Conservation (phyloP, 2,797 vertebrate genomes). For the Tadarida brasiliensis region DNA sequence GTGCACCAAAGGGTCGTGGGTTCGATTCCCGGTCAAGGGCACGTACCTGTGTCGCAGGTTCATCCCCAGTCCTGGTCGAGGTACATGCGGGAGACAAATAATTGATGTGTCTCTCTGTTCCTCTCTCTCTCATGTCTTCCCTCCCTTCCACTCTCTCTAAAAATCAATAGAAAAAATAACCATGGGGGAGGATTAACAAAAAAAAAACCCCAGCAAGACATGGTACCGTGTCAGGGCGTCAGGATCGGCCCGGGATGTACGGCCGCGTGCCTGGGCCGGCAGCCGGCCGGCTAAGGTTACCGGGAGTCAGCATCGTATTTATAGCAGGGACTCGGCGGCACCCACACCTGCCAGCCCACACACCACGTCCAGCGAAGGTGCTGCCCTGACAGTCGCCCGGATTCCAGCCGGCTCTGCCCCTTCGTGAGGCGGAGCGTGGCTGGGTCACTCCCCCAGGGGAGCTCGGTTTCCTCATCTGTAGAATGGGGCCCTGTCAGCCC, state of each 20-base stretch:
- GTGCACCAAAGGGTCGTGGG: no score
- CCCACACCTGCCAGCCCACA: rapidly evolving
- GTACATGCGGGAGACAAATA: no score
- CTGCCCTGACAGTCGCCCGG: not conserved
- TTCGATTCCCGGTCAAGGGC: no score
- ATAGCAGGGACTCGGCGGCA: conserved; percentile 48
- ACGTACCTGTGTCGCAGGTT: no score
- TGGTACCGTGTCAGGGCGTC: not conserved
- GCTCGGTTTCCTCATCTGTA: not conserved
- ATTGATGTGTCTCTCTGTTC: no score
- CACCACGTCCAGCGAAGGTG: not conserved
- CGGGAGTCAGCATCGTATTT: conserved; percentile 75
- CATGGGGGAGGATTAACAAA: no score
- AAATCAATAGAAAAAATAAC: no score
- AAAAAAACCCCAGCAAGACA: no score
- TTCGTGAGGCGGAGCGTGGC: rapidly evolving
- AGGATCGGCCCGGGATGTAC: not conserved
- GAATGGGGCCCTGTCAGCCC: rapidly evolving
- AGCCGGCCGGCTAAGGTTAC: conserved; percentile 68
- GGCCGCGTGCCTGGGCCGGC: conserved; percentile 28
- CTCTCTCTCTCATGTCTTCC: no score
- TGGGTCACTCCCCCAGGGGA: rapidly evolving
- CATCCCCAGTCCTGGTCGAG: no score
- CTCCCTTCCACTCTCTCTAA: no score
- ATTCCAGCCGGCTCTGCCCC: not conserved